These are phyloP conservation scores for Eugnorisma glareosa DNA, from an alignment of 2,888 invertebrate genomes.

Conservation along the genomic window DNA sequence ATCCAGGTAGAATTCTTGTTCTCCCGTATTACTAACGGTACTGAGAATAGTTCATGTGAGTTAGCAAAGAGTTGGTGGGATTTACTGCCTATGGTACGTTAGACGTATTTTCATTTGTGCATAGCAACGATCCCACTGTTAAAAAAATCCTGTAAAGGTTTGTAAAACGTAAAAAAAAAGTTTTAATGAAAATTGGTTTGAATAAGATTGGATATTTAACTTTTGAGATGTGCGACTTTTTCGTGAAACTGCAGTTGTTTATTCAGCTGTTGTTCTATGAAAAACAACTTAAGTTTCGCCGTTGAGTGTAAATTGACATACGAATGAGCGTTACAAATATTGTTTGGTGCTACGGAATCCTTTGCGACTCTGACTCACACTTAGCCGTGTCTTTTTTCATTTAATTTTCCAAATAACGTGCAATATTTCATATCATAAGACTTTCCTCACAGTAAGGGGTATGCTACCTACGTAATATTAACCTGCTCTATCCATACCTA, in stretches of 20 bases:
- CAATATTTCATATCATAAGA: slow-evolving; percentile 24
- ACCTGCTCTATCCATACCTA: not conserved
- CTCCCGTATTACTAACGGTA: not conserved
- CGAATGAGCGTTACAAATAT: not conserved
- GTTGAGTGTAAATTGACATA: not conserved
- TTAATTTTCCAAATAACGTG: not conserved
- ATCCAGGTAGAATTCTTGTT: not conserved
- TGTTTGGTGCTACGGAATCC: not conserved
- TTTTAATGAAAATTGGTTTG: no score
- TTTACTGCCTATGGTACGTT: not conserved
- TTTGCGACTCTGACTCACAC: not conserved
- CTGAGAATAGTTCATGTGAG: slow-evolving; percentile 4
- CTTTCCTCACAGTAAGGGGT: slow-evolving; percentile 40
- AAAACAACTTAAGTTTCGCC: no score
- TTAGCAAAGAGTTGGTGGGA: not conserved
- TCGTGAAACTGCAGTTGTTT: no score
- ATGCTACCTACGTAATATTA: slow-evolving; percentile 19
- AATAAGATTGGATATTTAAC: no score
- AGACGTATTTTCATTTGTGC: not conserved
- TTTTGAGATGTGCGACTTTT: no score
- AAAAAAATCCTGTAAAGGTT: no score
- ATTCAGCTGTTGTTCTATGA: no score
- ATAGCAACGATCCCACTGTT: not conserved
- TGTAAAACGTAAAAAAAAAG: no score
- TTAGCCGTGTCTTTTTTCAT: not conserved